Evolutionary conservation across 2,888 invertebrate species (phyloP), one percentile per base, ranked within the genome.

Genomic region (Folsomia candida): DNA sequence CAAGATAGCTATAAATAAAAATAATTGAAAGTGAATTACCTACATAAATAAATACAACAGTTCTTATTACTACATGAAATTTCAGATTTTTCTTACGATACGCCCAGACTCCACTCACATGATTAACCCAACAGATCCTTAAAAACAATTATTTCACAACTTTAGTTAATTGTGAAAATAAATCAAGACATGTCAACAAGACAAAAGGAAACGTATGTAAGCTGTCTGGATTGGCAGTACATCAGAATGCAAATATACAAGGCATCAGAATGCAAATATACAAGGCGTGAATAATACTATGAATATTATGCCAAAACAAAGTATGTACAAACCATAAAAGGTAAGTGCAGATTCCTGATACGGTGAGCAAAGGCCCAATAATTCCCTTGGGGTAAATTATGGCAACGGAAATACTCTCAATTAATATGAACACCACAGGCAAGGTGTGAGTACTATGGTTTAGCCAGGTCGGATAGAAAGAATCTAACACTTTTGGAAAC

Each of bases 381-480:
- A 66, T 47, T 6, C 62, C 27, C 26, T 62, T 51, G 3, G 76
- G 77, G 61, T 76, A 78, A n/a, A 47, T 66, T 51, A 70, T 70
- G 27, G 51, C 67, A 51, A 79, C 59, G 24, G 76, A 61, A 3
- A 78, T 20, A 37, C 66, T 72, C 51, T 76, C 71, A 37, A 72
- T 26, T 29, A 75, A 64, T 9, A 73, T 76, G 71, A 67, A 75
- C 20, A 78, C 47, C 24, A 76, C 37, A 54, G 77, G 79, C 28
- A 74, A 75, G 9, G 95, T 93, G 83, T 96, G 96, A 89, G 93
- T 89, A 0, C 91, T 86, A 85, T 97, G 97, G 83, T 97, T 97
- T 69, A 97, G 85, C 96, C 96, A 97, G 62, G 85, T 82, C 4
- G 97, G 97, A 81, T 97, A 94, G 80, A 90, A 91, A 25, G 87